Evolutionary conservation across 2,113 vertebrate species (phyloP), one percentile per base, ranked within the genome.

Genomic region (Campylomormyrus tamandua): DNA sequence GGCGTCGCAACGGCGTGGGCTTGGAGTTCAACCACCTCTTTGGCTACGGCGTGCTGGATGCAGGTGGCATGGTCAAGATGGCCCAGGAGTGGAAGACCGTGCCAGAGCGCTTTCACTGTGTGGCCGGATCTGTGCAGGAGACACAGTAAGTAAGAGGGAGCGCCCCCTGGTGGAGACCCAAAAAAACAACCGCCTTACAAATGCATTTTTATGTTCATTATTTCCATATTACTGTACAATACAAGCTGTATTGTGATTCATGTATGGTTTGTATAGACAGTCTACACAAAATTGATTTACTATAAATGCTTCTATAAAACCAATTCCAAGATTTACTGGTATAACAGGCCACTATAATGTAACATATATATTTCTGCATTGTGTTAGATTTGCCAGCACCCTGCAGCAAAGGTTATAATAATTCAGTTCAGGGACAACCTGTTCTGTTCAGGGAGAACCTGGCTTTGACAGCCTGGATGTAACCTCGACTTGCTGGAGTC

Each of bases 1-100:
- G 98, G 98, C 95, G 98, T 15, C 95, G 98, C 89, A 99, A 99
- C 0, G 98, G 98, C 0, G 98, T 99, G 1, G 98, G 98, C 88
- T 96, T 99, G 31, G 98, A 99, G 93, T 99, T 99, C 93, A 99
- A 99, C 92, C 98, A 99, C 90, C 95, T 99, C 92, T 99, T 99
- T 90, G 98, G 98, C 90, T 99, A 99, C 0, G 98, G 98, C 0
- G 98, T 99, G 86, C 95, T 99, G 1, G 98, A 99, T 0, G 98
- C 98, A 0, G 98, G 98, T 1, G 97, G 97, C 31, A 99, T 99
- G 98, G 98, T 99, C 90, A 99, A 98, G 93, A 98, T 99, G 97
- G 96, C 98, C 0, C 97, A 97, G 92, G 98, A 99, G 89, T 99
- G 98, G 98, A 99, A 97, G 94, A 98, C 97, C 0, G 98, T 99